phyloP scores from a whole-genome alignment of 1,140 invertebrate species.

The Drosophila varians region DNA sequence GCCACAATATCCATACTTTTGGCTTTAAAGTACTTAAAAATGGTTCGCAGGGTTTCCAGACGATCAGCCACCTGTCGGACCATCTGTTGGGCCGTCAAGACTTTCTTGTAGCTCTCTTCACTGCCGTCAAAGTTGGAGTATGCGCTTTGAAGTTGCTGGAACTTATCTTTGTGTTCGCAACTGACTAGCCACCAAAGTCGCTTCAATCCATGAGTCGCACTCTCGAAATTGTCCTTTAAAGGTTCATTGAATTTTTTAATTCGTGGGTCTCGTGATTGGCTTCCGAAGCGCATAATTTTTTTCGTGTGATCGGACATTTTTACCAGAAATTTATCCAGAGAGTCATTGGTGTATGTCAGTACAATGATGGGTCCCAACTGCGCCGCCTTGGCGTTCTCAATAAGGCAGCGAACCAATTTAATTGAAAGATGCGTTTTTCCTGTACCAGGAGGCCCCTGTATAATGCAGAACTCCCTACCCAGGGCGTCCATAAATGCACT shows the following conservation, averaged over 20 bases:
- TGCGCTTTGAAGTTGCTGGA: conserved; percentile 59
- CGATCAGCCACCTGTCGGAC: conserved; percentile 49
- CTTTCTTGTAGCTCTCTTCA: conserved; percentile 76
- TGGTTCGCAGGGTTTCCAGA: conserved; percentile 57
- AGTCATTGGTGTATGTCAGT: conserved; percentile 94
- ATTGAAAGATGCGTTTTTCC: conserved; percentile 92
- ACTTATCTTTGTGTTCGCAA: conserved; percentile 68
- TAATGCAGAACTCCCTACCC: conserved; percentile 88
- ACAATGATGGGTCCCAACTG: conserved; percentile 87
- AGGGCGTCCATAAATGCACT: conserved; percentile 86
- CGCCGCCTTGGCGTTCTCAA: conserved; percentile 84
- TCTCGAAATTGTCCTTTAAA: conserved; percentile 5
- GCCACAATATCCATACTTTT: conserved; percentile 85
- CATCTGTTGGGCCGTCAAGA: conserved; percentile 55
- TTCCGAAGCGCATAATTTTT: conserved; percentile 89
- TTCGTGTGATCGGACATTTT: conserved; percentile 86
- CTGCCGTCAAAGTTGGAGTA: conserved; percentile 75
- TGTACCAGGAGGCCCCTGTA: conserved; percentile 92
- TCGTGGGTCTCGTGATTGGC: conserved; percentile 84
- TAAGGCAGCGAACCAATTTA: conserved; percentile 86
- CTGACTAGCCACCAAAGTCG: conserved; percentile 65
- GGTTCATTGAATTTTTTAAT: conserved; percentile 59
- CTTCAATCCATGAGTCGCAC: conserved; percentile 50
- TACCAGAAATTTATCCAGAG: conserved; percentile 95
- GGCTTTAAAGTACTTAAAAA: conserved; percentile 64